Percentiles rank a stretch among this genome's conserved stretches.
Evolutionary conservation across 2,113 vertebrate genomes (phyloP).

Genomic region (Chitala chitala): DNA sequence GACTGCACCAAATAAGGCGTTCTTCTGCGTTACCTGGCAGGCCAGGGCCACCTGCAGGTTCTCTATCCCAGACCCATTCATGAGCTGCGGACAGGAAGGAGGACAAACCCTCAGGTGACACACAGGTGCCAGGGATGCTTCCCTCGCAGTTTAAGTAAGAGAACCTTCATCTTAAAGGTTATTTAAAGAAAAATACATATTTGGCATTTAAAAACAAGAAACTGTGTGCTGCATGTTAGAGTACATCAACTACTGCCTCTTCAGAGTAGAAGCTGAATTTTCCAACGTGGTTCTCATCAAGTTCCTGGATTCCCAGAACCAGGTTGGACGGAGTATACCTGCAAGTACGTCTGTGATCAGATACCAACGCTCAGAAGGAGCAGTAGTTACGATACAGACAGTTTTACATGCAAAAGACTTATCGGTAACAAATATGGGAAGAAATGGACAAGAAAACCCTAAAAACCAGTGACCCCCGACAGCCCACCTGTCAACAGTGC

Average conservation of each 20-base stretch:
- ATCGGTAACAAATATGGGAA: not conserved
- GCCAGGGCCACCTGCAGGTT: slow-evolving; percentile 65
- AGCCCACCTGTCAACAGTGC: slow-evolving; percentile 59
- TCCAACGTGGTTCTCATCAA: slow-evolving; percentile 60
- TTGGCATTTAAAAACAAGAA: not conserved
- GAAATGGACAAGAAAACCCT: not conserved
- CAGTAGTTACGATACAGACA: not conserved
- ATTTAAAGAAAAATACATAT: not conserved
- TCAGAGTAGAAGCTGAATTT: slow-evolving; percentile 65
- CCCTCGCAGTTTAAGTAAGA: too few species aligned
- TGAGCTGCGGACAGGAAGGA: slow-evolving; percentile 48
- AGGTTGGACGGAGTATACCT: slow-evolving; percentile 60
- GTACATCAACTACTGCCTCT: slow-evolving; percentile 58
- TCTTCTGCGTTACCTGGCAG: slow-evolving; percentile 69
- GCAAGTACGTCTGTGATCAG: slow-evolving; percentile 22
- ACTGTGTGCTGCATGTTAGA: not conserved
- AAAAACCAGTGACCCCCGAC: not conserved
- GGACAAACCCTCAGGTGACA: not conserved
- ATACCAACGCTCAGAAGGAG: not conserved
- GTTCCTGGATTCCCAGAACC: slow-evolving; percentile 61
- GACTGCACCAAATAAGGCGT: slow-evolving; percentile 58
- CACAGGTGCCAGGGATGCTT: too few species aligned
- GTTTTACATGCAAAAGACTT: not conserved
- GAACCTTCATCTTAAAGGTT: too few species aligned
- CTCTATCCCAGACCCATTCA: slow-evolving; percentile 53